phyloP scores from a whole-genome alignment of 2,113 vertebrate species.

The Cephalopterus ornatus region DNA sequence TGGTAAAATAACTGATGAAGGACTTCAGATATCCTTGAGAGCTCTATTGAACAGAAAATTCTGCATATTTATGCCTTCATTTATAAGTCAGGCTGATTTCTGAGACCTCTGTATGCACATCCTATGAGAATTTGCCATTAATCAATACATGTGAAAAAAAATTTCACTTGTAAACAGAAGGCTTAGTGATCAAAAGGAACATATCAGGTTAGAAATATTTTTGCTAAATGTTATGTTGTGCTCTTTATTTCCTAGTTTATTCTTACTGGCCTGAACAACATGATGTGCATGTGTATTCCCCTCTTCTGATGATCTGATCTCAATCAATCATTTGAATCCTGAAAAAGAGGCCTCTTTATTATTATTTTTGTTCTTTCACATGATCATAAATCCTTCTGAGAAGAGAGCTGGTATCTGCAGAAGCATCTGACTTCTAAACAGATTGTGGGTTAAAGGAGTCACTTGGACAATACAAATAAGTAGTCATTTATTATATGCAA shows the following conservation, averaged over 20 bases:
- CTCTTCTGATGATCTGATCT: background rate
- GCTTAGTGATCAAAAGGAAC: background rate
- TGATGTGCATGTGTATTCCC: background rate
- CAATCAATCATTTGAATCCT: background rate
- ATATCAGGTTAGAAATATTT: background rate
- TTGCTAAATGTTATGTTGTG: background rate
- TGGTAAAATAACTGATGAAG: background rate
- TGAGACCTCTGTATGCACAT: background rate
- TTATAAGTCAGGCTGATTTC: background rate
- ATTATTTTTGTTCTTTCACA: background rate
- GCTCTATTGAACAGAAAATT: background rate
- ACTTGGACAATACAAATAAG: constrained; percentile 31
- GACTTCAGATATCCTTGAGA: background rate
- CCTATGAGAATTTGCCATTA: background rate
- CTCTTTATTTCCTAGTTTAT: background rate
- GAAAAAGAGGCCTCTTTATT: background rate
- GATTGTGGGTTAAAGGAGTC: constrained; percentile 4
- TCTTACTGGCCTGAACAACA: background rate
- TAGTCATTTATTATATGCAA: constrained; percentile 60
- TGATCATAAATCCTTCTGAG: constrained; percentile 18
- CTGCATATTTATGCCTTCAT: background rate
- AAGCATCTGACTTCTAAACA: constrained; percentile 51
- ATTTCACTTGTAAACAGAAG: background rate
- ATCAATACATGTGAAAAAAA: background rate
- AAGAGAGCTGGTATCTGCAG: background rate